A percentile compares a stretch with the other conserved stretches of the same genome.
phyloP scores from a whole-genome alignment of 2,888 invertebrate genomes.

The Lamellibrachia satsuma region DNA sequence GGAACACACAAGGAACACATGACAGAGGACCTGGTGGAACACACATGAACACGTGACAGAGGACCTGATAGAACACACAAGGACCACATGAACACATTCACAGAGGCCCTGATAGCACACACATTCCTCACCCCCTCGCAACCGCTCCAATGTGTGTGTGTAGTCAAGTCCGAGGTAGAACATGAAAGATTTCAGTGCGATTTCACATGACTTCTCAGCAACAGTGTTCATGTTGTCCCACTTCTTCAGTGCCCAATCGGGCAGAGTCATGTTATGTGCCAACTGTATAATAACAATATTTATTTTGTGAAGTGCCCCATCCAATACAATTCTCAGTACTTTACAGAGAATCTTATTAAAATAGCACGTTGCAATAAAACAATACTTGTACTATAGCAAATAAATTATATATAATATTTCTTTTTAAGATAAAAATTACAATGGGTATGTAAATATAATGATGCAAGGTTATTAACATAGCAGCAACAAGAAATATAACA shows the following conservation, averaged over 20 bases:
- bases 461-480: too few species aligned
- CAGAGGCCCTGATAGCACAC: neutral
- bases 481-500: too few species aligned
- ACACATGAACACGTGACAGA: neutral
- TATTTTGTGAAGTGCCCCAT: too few species aligned
- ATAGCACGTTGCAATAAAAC: too few species aligned
- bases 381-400: too few species aligned
- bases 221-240: conserved; percentile 21
- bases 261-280: conserved; percentile 27
- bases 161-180: neutral
- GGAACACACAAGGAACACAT: neutral
- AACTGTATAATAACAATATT: conserved; percentile 13
- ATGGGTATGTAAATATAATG: neutral
- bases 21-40: neutral
- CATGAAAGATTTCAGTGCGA: neutral
- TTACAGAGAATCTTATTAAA: too few species aligned
- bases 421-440: conserved; percentile 26
- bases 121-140: neutral
- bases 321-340: too few species aligned
- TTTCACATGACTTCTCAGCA: conserved; percentile 23
- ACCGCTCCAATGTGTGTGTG: neutral
- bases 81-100: neutral
- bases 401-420: too few species aligned
- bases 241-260: conserved; percentile 28
- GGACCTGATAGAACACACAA: neutral